These are phyloP conservation scores for Megaustenia siamemsis DNA, from an alignment of 2,888 invertebrate genomes.

Conservation along the genomic window DNA sequence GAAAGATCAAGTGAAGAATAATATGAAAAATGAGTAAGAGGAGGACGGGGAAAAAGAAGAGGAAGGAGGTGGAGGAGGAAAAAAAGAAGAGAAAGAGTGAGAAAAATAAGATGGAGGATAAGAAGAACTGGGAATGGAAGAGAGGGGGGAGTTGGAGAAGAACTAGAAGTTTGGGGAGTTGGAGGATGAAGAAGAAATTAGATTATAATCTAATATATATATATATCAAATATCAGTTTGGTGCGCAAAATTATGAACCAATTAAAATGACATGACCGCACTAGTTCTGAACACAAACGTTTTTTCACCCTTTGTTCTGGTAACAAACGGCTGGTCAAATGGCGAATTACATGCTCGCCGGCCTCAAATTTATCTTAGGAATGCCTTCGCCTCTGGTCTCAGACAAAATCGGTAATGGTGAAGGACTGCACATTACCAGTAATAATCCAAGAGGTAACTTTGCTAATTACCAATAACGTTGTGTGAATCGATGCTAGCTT, in stretches of 20 bases:
- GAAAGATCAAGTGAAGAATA: neutral
- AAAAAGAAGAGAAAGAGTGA: too few species aligned
- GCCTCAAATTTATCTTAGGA: conserved; percentile 15
- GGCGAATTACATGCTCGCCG: conserved; percentile 8
- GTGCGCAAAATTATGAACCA: neutral
- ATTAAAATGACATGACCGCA: neutral
- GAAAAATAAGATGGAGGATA: too few species aligned
- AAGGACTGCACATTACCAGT: neutral
- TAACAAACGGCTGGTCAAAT: conserved; percentile 12
- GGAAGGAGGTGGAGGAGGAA: too few species aligned
- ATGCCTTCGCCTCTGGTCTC: neutral
- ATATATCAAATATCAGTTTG: too few species aligned
- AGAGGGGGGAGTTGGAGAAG: neutral
- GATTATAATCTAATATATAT: too few species aligned
- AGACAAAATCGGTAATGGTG: neutral
- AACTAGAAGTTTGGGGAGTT: neutral
- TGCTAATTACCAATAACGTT: neutral
- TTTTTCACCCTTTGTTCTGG: neutral
- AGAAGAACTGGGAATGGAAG: too few species aligned
- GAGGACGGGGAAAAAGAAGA: too few species aligned
- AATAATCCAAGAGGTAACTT: conserved; percentile 1
- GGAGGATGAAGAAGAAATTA: neutral
- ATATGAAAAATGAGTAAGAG: too few species aligned
- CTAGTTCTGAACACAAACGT: conserved; percentile 5
- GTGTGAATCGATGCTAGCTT: too few species aligned